Evolutionary conservation across 2,888 invertebrate genomes (phyloP).

Genomic region (Dexiosoma caninum): DNA sequence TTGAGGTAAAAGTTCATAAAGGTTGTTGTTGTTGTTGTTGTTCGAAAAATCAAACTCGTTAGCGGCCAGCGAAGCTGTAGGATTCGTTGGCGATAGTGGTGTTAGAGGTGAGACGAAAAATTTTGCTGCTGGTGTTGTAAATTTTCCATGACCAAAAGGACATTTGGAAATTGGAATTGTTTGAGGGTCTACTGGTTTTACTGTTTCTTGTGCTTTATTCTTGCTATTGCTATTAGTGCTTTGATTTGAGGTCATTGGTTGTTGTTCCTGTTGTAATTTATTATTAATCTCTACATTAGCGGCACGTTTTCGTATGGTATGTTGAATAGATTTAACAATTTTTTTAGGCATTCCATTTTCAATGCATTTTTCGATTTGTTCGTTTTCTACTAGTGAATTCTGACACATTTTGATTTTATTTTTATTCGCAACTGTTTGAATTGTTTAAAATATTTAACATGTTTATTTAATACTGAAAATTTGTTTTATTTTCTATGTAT

Average conservation of each 20-base stretch:
- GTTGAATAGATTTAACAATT: constrained; percentile 73
- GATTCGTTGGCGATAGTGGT: neutral
- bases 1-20: constrained; percentile 27
- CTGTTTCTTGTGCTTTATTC: neutral
- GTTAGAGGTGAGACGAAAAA: neutral
- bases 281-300: constrained; percentile 39
- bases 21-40: constrained; percentile 18
- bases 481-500: neutral
- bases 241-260: neutral
- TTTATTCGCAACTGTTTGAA: neutral
- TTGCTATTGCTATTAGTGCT: neutral
- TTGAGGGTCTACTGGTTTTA: neutral
- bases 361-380: constrained; percentile 75
- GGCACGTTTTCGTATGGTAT: constrained; percentile 73
- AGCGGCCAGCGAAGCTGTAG: neutral
- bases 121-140: neutral
- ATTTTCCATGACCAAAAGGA: constrained; percentile 54
- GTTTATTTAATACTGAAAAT: neutral
- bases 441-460: neutral
- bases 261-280: constrained; percentile 16
- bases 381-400: constrained; percentile 73
- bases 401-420: constrained; percentile 74
- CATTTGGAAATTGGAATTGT: constrained; percentile 49
- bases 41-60: constrained; percentile 17
- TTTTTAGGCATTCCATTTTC: constrained; percentile 76